A percentile compares a stretch with the other conserved stretches of the same genome.
Evolutionary conservation across 2,888 invertebrate genomes (phyloP).

Genomic region (Alviniconcha strummeri): DNA sequence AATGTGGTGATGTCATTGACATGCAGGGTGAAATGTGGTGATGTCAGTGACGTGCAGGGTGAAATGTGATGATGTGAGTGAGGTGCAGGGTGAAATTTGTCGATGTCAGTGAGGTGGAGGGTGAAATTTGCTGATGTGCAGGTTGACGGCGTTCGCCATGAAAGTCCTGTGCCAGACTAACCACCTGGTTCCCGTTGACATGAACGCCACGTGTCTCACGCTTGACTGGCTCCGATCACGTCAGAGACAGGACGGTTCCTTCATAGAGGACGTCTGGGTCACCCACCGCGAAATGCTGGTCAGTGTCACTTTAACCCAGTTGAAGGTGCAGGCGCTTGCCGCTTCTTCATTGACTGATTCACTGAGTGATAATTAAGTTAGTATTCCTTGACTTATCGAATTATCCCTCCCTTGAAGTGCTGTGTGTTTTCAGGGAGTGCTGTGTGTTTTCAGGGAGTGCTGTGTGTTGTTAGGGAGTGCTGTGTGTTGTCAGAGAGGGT

Average conservation of each 20-base stretch:
- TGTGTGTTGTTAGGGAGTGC: no score
- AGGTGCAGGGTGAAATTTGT: no score
- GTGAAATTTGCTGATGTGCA: slow-evolving; percentile 16
- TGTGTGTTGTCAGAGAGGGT: no score
- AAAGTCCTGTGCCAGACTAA: slow-evolving; percentile 56
- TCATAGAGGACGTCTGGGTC: slow-evolving; percentile 46
- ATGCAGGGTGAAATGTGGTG: no score
- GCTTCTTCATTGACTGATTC: no score
- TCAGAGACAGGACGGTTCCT: slow-evolving; percentile 50
- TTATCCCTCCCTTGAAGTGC: neutral
- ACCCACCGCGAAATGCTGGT: slow-evolving; percentile 59
- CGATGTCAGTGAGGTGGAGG: no score
- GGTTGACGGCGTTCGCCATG: slow-evolving; percentile 59
- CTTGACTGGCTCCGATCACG: slow-evolving; percentile 50
- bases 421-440: neutral
- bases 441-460: neutral
- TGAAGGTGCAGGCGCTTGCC: no score
- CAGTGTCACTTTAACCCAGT: neutral
- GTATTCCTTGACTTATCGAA: no score
- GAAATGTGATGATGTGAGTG: no score
- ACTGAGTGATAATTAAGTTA: no score
- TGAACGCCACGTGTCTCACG: slow-evolving; percentile 47
- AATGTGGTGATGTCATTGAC: no score
- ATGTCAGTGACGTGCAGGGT: no score
- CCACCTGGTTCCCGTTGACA: slow-evolving; percentile 50